Conservation (phyloP, 2,113 vertebrate genomes). For the Aplodontia rufa region DNA sequence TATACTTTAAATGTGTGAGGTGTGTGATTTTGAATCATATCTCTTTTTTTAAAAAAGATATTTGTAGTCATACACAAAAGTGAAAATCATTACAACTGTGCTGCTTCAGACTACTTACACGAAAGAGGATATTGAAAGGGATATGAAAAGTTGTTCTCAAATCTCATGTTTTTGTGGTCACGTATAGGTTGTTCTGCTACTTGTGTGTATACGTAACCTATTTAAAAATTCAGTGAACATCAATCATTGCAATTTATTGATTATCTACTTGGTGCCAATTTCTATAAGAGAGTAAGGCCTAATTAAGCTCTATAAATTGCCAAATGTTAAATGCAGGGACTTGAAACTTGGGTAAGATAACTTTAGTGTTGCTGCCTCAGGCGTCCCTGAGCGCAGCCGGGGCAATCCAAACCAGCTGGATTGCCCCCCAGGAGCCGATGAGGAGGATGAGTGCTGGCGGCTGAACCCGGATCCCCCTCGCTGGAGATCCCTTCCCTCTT, state of each 20-base stretch:
- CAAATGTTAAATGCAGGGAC: neutral
- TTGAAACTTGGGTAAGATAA: neutral
- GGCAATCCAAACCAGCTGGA: too few relatives aligned
- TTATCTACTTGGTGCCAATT: neutral
- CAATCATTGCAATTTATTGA: constrained; percentile 2
- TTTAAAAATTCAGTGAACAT: neutral
- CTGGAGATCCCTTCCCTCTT: too few relatives aligned
- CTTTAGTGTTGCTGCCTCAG: too few relatives aligned
- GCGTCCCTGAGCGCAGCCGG: too few relatives aligned
- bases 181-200: neutral
- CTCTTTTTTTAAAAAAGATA: neutral
- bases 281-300: neutral
- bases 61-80: neutral
- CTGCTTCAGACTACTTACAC: neutral
- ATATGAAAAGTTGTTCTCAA: neutral
- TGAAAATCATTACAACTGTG: neutral
- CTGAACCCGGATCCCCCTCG: too few relatives aligned
- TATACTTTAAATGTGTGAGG: neutral
- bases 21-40: neutral
- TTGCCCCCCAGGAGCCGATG: too few relatives aligned
- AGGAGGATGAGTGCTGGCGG: too few relatives aligned
- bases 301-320: neutral
- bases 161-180: neutral
- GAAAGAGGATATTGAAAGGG: neutral
- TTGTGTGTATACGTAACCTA: neutral